phyloP scores from a whole-genome alignment of 2,888 invertebrate species.

The Brenthis daphne region DNA sequence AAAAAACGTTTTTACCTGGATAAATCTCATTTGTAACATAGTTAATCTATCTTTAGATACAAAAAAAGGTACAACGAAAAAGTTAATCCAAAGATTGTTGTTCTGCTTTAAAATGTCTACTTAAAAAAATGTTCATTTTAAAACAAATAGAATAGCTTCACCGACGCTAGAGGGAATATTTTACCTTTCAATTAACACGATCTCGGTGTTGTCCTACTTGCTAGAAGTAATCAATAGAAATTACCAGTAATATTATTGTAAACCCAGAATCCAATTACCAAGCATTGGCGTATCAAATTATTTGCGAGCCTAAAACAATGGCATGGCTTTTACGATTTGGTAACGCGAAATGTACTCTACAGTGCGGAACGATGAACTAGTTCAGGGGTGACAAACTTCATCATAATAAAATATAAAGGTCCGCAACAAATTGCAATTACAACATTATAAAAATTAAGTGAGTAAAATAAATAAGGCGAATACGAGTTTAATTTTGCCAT shows the following conservation, averaged over 20 bases:
- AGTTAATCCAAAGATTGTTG: no score
- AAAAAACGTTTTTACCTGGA: no score
- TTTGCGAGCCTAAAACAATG: constrained; percentile 56
- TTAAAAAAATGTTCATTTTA: no score
- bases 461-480: no score
- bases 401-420: neutral
- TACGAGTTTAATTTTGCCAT: no score
- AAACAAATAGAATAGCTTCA: no score
- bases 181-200: neutral
- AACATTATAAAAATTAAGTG: neutral
- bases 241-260: constrained; percentile 11
- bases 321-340: constrained; percentile 50
- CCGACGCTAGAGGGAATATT: no score
- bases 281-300: constrained; percentile 48
- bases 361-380: constrained; percentile 49
- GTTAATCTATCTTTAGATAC: no score
- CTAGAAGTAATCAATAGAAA: constrained; percentile 5
- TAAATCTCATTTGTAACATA: no score
- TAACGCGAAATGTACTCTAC: constrained; percentile 49
- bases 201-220: neutral
- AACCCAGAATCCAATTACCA: constrained; percentile 45
- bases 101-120: no score
- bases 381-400: constrained; percentile 6
- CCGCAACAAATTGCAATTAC: neutral
- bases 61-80: no score